phyloP scores from a whole-genome alignment of 2,113 vertebrate species.

The Ceratotherium simum region DNA sequence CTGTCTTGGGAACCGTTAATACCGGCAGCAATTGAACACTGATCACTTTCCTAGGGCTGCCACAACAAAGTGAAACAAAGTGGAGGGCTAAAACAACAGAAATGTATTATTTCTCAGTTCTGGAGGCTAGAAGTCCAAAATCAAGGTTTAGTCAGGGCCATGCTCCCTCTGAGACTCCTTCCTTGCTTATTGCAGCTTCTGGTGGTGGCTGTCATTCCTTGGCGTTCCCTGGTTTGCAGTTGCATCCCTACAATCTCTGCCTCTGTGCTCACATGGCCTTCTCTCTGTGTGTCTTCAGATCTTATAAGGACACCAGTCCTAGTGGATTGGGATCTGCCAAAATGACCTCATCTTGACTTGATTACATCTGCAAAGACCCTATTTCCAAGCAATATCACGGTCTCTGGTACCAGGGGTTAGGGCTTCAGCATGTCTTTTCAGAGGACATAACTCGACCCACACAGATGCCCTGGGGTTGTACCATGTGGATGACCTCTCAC shows the following conservation, averaged over 20 bases:
- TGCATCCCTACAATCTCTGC: fast-evolving
- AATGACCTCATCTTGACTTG: not conserved
- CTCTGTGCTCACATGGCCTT: fast-evolving
- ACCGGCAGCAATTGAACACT: fast-evolving
- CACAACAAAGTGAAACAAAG: fast-evolving
- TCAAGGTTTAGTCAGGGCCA: not conserved
- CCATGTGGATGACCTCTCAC: not conserved
- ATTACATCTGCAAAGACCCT: not conserved
- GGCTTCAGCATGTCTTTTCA: not conserved
- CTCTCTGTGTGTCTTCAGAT: not conserved
- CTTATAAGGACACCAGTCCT: not conserved
- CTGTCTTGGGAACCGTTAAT: fast-evolving
- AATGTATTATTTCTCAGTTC: fast-evolving
- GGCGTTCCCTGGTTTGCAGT: not conserved
- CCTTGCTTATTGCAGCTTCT: not conserved
- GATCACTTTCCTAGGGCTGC: fast-evolving
- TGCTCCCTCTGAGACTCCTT: not conserved
- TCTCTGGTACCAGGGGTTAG: fast-evolving
- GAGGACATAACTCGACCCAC: fast-evolving
- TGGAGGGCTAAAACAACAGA: fast-evolving
- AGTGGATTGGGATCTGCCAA: not conserved
- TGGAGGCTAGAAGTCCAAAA: not conserved
- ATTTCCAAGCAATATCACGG: not conserved
- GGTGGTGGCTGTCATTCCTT: fast-evolving
- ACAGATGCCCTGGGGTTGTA: too few species aligned